These are phyloP conservation scores for Oophaga pumilio DNA, from an alignment of 2,113 vertebrate species.

Conservation along the genomic window DNA sequence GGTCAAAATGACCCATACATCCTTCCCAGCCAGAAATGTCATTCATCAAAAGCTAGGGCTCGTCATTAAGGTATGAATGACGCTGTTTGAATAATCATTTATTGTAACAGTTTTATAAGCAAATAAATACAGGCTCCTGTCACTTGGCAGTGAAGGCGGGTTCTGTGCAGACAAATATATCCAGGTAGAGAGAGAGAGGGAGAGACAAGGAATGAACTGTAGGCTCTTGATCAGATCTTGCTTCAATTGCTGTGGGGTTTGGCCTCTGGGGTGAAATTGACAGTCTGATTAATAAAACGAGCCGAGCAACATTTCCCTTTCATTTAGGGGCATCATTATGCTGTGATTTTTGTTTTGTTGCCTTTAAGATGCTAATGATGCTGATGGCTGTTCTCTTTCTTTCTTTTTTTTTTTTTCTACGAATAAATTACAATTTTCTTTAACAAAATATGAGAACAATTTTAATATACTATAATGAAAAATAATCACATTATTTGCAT, in stretches of 20 bases:
- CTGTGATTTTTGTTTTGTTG: conserved; percentile 98
- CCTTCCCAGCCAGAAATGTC: conserved; percentile 91
- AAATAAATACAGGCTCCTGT: conserved; percentile 99
- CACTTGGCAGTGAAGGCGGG: conserved; percentile 98
- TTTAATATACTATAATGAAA: not conserved
- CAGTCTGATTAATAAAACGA: conserved; percentile 99
- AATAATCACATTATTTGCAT: too few species aligned
- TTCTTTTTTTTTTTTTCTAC: conserved; percentile 69
- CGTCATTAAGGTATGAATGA: conserved; percentile 98
- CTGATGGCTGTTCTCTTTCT: conserved; percentile 66
- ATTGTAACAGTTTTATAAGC: conserved; percentile 99
- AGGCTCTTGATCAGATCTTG: conserved; percentile 87
- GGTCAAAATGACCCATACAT: conserved; percentile 96
- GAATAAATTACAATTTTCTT: not conserved
- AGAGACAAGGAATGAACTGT: conserved; percentile 88
- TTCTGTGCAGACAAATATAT: conserved; percentile 98
- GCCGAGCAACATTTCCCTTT: conserved; percentile 98
- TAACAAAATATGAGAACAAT: not conserved
- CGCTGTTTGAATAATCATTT: conserved; percentile 99
- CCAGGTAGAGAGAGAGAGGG: conserved; percentile 92
- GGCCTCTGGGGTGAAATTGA: conserved; percentile 99
- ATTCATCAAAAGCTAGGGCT: conserved; percentile 96
- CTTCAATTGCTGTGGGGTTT: conserved; percentile 92
- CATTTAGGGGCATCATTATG: conserved; percentile 99
- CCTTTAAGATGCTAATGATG: conserved; percentile 84